Evolutionary conservation across 2,888 invertebrate species (phyloP).

Genomic region (Masnerella sp.): DNA sequence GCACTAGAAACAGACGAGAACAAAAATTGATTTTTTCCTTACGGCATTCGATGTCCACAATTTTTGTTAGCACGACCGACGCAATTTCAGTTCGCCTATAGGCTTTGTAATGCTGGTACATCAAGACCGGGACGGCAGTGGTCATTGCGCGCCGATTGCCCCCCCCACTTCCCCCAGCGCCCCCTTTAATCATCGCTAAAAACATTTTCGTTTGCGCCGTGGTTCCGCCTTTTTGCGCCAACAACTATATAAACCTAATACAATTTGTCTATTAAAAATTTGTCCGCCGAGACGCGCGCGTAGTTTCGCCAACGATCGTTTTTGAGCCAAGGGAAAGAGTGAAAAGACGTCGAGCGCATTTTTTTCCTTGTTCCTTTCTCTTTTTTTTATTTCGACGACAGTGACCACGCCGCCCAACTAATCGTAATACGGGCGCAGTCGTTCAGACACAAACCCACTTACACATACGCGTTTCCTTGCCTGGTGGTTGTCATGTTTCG

Average conservation of each 20-base stretch:
- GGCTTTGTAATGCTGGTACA: conserved; percentile 62
- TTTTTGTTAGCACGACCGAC: conserved; percentile 62
- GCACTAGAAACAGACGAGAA: conserved; percentile 63
- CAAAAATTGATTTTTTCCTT: conserved; percentile 48
- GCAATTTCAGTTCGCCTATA: conserved; percentile 57
- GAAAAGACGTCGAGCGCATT: conserved; percentile 69
- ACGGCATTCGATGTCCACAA: conserved; percentile 54
- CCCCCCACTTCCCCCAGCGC: conserved; percentile 39
- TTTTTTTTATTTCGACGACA: too few species aligned
- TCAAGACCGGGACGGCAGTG: conserved; percentile 70
- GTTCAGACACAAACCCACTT: conserved; percentile 53
- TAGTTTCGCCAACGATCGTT: conserved; percentile 20
- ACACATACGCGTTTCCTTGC: conserved; percentile 59
- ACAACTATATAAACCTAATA: conserved; percentile 52
- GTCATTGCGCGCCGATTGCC: conserved; percentile 72
- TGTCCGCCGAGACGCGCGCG: conserved; percentile 22
- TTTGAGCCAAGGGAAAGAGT: conserved; percentile 54
- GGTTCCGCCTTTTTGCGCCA: conserved; percentile 25
- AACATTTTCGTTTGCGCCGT: conserved; percentile 37
- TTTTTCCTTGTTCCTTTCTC: too few species aligned
- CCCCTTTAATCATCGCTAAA: conserved; percentile 38
- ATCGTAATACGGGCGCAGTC: conserved; percentile 63
- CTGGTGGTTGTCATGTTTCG: conserved; percentile 54
- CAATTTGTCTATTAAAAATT: conserved; percentile 50
- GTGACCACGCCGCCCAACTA: conserved; percentile 68